phyloP scores from a whole-genome alignment of 2,797 vertebrate genomes.

The Podargus strigoides region DNA sequence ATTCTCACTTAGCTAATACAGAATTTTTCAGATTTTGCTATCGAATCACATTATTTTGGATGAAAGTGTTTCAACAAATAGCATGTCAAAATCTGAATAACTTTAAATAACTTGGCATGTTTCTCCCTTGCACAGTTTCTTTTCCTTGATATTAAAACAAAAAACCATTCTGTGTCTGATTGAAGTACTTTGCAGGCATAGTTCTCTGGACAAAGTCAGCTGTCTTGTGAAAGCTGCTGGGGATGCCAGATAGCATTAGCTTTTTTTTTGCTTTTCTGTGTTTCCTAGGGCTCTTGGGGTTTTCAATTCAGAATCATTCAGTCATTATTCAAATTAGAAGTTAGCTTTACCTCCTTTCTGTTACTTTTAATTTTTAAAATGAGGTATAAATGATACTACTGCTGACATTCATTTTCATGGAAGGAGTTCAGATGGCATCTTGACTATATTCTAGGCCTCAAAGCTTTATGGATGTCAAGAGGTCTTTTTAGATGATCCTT shows the following conservation, averaged over 20 bases:
- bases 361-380: neutral
- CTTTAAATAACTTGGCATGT: neutral
- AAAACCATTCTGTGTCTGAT: neutral
- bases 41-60: neutral
- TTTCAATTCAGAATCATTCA: neutral
- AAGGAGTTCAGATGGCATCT: neutral
- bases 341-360: neutral
- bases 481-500: neutral
- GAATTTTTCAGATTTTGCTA: neutral
- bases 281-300: neutral
- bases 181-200: neutral
- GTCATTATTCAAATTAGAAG: neutral
- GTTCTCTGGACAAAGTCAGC: neutral
- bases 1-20: neutral
- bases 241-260: neutral
- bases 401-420: neutral
- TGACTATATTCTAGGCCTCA: neutral
- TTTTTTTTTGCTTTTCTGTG: neutral
- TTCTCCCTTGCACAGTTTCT: neutral
- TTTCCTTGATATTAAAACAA: neutral
- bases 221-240: neutral
- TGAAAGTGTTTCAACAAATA: neutral
- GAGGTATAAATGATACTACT: neutral
- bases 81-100: neutral
- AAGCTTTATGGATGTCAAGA: neutral